Base-by-base conservation (phyloP, 1,140 invertebrate genomes). In the Brachionus manjavacas region DNA sequence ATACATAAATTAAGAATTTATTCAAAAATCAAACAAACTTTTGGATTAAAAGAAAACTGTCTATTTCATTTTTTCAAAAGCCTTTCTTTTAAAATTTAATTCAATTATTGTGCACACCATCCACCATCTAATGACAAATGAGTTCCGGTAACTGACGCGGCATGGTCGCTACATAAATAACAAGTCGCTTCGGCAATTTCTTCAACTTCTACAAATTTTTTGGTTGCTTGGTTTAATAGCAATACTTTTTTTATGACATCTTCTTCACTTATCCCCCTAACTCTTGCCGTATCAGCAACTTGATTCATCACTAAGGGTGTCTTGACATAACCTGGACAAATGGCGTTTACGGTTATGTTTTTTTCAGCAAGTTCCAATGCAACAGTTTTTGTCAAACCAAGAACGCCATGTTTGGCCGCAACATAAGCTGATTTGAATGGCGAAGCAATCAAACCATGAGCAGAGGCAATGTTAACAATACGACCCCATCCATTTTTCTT, bases 271-370 rank as follows among this genome's bases (percentile, higher is more conserved):
- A 84, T 23, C 11, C 66, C 74, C 86, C 87, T 85, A 85, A 88
- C 88, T 84, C 70, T 83, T 9, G 85, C 80, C 16, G 79, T 85
- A 28, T 85, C 85, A 55, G 55, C 78, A 41, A 87, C 86, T 83
- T 87, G 86, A 79, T 86, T 86, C 41, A 86, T 60, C 1, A 87
- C 85, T 14, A 87, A 49, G 39, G 88, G 88, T 28, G 89, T 89
- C n/a, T 87, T 87, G 0, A 89, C 88, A 86, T 87, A 89, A 3
- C 88, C 89, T 12, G 89, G 89, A 86, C 88, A 89, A 16, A 90
- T 86, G 3, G 87, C 87, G 85, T 89, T 89, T 72, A 86, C 86
- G 3, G 88, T 89, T 2, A 90, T 86, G n/a, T 88, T 88, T n/a
- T 84, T 84, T 8, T 86, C 86, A 28, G 87, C 88, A 12, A 85